Base-by-base conservation (phyloP, 2,888 invertebrate species). In the Calliopum simillimum region DNA sequence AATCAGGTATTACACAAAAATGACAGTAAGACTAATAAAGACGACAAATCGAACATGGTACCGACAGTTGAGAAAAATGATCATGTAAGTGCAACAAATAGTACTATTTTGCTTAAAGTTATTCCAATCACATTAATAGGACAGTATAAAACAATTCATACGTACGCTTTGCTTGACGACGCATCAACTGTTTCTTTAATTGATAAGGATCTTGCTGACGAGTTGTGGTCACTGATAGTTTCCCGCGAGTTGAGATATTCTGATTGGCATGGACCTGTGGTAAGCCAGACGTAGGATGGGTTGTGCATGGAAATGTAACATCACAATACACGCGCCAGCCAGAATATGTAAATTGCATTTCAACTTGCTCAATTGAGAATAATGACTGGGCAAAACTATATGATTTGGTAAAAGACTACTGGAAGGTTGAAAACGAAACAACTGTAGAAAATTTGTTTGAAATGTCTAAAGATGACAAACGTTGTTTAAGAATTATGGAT, bases 101-200 rank as follows among this genome's bases (percentile, higher is more conserved):
- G n/a, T n/a, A 49, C 14, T 14, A 16, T 49, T 49, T 16, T 49
- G 4, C 16, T 49, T n/a, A 49, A 49, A 49, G 49, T 49, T 6
- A 16, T 49, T 16, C 49, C 49, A 14, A 16, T 49, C 6, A 49
- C 49, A n/a, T 14, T 49, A n/a, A 49, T 49, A 14, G 16, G 49
- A n/a, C 14, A 3, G 16, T n/a, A 14, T 16, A 49, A 49, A 6
- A n/a, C 3, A n/a, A 49, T 49, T 49, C n/a, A 49, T 49, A 49
- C 49, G 3, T 49, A n/a, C 6, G 49, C 49, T 49, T 49, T 49
- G 16, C 49, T 49, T 16, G 49, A 49, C 49, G 49, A 49, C 49
- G 49, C 49, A 49, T 49, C 49, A 14, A 49, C 49, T 49, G 49
- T 49, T 16, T 49, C 49, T 14, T 16, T 49, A n/a, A 49, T 49